Evolutionary conservation across 2,888 invertebrate species (phyloP).

Genomic region (Maniola hyperantus): DNA sequence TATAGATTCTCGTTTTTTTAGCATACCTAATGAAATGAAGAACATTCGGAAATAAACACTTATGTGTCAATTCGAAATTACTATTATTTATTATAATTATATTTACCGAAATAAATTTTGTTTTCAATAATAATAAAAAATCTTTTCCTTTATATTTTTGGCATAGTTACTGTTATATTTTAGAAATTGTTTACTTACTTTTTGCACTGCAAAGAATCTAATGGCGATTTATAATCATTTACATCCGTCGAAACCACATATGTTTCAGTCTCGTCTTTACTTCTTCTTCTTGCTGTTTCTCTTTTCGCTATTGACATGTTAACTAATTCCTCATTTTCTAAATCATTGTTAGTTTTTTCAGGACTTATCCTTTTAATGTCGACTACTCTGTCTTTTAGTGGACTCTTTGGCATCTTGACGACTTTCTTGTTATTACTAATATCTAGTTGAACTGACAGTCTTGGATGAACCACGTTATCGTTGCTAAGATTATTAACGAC

Average conservation of each 20-base stretch:
- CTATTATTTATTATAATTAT: not conserved
- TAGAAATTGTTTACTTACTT: slow-evolving; percentile 35
- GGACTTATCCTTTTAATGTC: slow-evolving; percentile 40
- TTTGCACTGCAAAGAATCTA: slow-evolving; percentile 59
- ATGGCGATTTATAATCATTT: slow-evolving; percentile 70
- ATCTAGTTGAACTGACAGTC: slow-evolving; percentile 62
- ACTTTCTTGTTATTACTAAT: slow-evolving; percentile 61
- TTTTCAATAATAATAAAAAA: not conserved
- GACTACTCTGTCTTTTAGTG: slow-evolving; percentile 43
- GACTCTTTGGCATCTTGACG: slow-evolving; percentile 53
- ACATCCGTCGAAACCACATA: slow-evolving; percentile 32
- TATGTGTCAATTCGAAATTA: not conserved
- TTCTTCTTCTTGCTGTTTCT: slow-evolving; percentile 25
- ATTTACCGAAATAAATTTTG: not conserved
- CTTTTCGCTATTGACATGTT: slow-evolving; percentile 34
- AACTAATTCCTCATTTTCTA: slow-evolving; percentile 18
- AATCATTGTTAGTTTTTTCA: slow-evolving; percentile 31
- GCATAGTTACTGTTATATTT: too few species aligned
- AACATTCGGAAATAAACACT: slow-evolving; percentile 19
- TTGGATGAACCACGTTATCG: slow-evolving; percentile 43
- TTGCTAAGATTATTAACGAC: slow-evolving; percentile 57
- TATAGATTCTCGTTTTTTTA: slow-evolving; percentile 23
- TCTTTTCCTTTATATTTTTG: not conserved
- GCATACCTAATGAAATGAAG: slow-evolving; percentile 33
- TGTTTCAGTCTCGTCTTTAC: slow-evolving; percentile 28